Percentiles rank a stretch among this genome's conserved stretches.
Evolutionary conservation across 2,888 invertebrate species (phyloP).

Genomic region (Sepiola atlantica): DNA sequence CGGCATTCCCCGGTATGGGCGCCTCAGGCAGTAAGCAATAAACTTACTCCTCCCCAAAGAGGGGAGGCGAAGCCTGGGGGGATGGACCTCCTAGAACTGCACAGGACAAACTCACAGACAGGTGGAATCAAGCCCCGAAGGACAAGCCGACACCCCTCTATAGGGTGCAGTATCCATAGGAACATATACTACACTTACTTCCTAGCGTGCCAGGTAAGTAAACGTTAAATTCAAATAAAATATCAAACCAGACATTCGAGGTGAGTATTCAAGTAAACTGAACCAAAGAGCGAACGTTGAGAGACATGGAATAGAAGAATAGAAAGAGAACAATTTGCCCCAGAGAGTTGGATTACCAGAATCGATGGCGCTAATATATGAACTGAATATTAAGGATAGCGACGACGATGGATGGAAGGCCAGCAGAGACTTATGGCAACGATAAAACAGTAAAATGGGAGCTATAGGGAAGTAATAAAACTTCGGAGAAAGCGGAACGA

Average conservation of each 20-base stretch:
- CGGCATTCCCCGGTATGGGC: too few species aligned
- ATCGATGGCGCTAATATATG: constrained; percentile 3
- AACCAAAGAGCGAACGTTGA: neutral
- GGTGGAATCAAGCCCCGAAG: too few species aligned
- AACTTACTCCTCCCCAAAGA: too few species aligned
- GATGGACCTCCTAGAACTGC: too few species aligned
- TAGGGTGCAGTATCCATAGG: too few species aligned
- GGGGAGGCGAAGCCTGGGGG: too few species aligned
- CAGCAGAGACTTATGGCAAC: constrained; percentile 22
- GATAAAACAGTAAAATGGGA: constrained; percentile 32
- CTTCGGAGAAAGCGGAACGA: constrained; percentile 20
- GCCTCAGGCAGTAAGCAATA: too few species aligned
- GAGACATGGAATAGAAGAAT: neutral
- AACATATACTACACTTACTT: too few species aligned
- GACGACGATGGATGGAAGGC: neutral
- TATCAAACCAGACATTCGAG: neutral
- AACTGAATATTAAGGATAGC: neutral
- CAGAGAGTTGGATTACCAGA: neutral
- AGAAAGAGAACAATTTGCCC: neutral
- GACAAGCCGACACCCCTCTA: too few species aligned
- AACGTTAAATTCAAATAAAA: neutral
- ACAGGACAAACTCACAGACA: too few species aligned
- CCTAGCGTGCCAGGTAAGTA: too few species aligned
- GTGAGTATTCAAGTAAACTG: neutral
- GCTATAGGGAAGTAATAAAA: constrained; percentile 32